phyloP scores from a whole-genome alignment of 2,113 vertebrate species.

The Pantherophis guttatus region DNA sequence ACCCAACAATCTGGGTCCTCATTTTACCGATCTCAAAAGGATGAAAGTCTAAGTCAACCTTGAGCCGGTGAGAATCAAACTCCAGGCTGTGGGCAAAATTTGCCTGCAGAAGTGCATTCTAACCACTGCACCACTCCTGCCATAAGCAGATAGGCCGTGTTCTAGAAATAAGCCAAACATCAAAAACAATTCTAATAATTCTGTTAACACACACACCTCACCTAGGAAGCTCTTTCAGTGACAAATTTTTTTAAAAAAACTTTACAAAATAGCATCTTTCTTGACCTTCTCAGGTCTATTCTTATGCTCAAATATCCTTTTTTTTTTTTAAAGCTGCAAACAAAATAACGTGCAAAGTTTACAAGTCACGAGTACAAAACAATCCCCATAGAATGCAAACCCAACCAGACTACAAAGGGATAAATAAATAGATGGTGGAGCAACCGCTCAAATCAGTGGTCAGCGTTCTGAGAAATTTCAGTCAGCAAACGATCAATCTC shows the following conservation, averaged over 20 bases:
- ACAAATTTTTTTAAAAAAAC: not conserved
- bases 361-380: not conserved
- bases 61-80: not conserved
- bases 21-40: not conserved
- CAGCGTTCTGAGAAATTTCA: not conserved
- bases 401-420: not conserved
- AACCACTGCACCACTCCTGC: not conserved
- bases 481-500: not conserved
- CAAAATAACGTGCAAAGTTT: not conserved
- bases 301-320: not conserved
- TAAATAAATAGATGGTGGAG: not conserved
- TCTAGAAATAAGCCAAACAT: not conserved
- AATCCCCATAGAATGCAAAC: not conserved
- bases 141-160: not conserved
- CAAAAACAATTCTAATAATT: not conserved
- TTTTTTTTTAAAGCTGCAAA: not conserved
- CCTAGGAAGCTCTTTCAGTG: not conserved
- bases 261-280: not conserved
- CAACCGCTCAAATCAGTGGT: not conserved
- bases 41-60: not conserved
- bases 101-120: not conserved
- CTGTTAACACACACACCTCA: not conserved
- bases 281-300: not conserved
- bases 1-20: not conserved
- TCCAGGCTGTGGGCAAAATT: not conserved